Evolutionary conservation across 2,888 invertebrate genomes (phyloP).

Genomic region (Saturnia pavonia): DNA sequence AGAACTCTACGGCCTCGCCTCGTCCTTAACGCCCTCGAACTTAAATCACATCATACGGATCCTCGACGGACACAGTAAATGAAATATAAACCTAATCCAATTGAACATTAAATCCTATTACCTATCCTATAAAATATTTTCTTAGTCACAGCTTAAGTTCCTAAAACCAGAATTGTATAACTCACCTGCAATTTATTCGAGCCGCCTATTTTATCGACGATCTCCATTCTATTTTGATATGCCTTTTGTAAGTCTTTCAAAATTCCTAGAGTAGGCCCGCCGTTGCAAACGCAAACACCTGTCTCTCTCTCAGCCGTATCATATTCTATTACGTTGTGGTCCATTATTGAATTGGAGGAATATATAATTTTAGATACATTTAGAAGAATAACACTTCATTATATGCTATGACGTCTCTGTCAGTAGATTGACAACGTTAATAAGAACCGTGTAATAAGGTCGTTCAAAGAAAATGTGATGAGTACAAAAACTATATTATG

Average conservation of each 20-base stretch:
- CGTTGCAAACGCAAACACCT: constrained; percentile 45
- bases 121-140: too few species aligned
- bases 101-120: too few species aligned
- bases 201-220: constrained; percentile 75
- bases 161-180: background rate
- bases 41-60: too few species aligned
- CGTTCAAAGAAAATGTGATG: background rate
- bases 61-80: too few species aligned
- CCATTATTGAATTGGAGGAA: constrained; percentile 34
- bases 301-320: constrained; percentile 46
- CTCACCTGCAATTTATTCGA: constrained; percentile 53
- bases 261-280: constrained; percentile 66
- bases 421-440: background rate
- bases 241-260: constrained; percentile 83
- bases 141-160: too few species aligned
- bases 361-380: background rate
- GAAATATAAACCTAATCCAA: too few species aligned
- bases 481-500: too few species aligned
- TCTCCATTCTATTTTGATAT: constrained; percentile 83
- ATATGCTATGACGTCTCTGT: background rate
- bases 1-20: too few species aligned
- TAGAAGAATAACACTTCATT: constrained; percentile 6
- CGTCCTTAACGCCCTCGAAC: too few species aligned
- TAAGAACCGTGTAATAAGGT: background rate
- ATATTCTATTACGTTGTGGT: constrained; percentile 45